Base-by-base conservation (phyloP, 1,140 invertebrate species). In the Bicyclus anynana region DNA sequence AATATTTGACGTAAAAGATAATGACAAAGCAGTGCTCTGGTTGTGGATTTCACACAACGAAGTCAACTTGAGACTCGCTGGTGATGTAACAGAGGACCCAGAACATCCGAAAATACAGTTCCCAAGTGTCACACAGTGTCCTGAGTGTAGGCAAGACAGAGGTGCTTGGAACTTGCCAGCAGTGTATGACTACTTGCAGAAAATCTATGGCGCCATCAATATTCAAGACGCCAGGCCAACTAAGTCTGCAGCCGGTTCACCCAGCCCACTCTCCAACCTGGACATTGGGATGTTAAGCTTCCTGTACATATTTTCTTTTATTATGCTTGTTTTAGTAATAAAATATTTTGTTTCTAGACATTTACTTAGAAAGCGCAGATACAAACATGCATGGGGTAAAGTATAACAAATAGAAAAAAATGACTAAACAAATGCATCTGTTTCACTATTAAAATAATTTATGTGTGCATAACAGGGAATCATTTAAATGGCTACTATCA, bases 11-110 rank as follows among this genome's bases (percentile, higher is more conserved):
- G 93, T 97, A 0, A 85, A 89, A 17, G 91, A 90, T 38, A 90
- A 91, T 57, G 91, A 95, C 47, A 94, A 97, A 42, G 91, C 93
- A 14, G 92, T 99, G 0, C 71, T 99, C 5, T 99, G 97, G 97
- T 83, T 99, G 2, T 99, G 98, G 98, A 90, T 91, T 51, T 94
- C 96, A 1, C 98, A 99, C 76, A 99, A 99, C 87, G 93, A 94
- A 83, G 97, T 97, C 0, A 99, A 99, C 80, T 89, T 94, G 60
- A 91, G 98, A 62, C 84, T 99, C 12, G 91, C 94, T 23, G 94
- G 95, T 0, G 96, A 98, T 81, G 44, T 89, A 0, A 97, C 95
- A 9, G 97, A 99, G 84, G 98, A 99, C 90, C 97, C 97, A 0
- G 69, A 91, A 51, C 93, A 95, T 86, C 96, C 94, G 0, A 99